Conservation (phyloP, 2,113 vertebrate genomes). For the Alces alces region DNA sequence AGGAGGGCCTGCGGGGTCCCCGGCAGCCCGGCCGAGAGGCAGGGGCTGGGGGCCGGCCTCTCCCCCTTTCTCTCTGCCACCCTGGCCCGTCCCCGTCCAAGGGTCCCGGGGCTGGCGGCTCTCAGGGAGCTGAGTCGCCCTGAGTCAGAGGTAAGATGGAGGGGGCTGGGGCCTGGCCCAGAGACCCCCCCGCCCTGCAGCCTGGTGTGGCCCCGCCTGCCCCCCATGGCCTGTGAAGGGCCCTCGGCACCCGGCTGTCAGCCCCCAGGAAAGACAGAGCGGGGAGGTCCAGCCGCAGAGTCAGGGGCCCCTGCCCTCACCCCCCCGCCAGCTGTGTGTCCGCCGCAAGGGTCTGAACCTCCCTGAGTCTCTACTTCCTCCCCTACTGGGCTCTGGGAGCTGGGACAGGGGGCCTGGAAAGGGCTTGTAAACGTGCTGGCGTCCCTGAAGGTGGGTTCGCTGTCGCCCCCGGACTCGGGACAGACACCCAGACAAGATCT, state of each 20-base stretch:
- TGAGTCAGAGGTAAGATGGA: not conserved
- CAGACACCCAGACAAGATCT: not conserved
- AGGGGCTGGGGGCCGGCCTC: not conserved
- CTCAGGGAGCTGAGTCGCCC: not conserved
- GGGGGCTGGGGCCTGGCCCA: not conserved
- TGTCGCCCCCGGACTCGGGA: no score
- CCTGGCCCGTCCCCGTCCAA: not conserved
- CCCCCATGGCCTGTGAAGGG: accelerated
- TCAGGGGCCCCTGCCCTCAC: accelerated
- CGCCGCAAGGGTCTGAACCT: not conserved
- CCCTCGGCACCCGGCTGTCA: not conserved
- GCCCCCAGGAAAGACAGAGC: no score
- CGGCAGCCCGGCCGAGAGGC: not conserved
- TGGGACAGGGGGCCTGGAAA: not conserved
- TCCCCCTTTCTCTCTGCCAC: not conserved
- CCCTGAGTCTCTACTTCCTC: not conserved
- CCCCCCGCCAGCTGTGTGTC: not conserved
- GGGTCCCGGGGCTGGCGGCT: not conserved
- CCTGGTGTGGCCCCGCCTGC: not conserved
- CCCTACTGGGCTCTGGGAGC: not conserved
- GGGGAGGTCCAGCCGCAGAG: not conserved
- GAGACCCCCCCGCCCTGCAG: not conserved
- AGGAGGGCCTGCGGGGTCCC: not conserved
- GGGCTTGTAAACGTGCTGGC: accelerated
- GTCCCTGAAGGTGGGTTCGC: not conserved